phyloP scores from a whole-genome alignment of 2,113 vertebrate species.

The Balaeniceps rex region DNA sequence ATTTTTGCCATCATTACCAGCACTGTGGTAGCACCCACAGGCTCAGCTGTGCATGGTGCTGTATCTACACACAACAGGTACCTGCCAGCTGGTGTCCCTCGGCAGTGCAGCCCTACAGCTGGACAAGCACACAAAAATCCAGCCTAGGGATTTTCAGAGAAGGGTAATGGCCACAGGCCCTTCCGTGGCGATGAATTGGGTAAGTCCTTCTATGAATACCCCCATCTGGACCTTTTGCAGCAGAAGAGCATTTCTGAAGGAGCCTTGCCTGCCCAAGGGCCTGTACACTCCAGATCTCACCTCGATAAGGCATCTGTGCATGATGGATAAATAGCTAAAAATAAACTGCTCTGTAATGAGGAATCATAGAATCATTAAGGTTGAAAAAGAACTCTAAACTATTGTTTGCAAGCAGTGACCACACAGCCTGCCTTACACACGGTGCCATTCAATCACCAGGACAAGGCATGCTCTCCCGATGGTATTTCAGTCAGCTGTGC shows the following conservation, averaged over 20 bases:
- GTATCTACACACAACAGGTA: background rate
- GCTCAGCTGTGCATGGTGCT: background rate
- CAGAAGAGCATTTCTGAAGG: background rate
- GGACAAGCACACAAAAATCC: background rate
- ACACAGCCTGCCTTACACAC: background rate
- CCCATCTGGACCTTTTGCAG: background rate
- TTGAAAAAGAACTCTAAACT: too few relatives aligned
- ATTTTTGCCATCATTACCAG: background rate
- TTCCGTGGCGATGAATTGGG: rapidly evolving
- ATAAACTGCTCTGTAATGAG: rapidly evolving
- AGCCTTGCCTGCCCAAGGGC: background rate
- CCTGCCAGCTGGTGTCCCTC: rapidly evolving
- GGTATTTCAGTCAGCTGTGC: background rate
- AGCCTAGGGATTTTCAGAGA: background rate
- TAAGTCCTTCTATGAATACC: background rate
- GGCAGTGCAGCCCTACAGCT: rapidly evolving
- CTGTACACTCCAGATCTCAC: background rate
- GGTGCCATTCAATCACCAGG: background rate
- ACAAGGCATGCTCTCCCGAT: rapidly evolving
- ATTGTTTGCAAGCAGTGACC: background rate
- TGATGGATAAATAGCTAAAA: background rate
- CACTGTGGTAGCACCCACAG: background rate
- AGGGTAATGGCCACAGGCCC: background rate
- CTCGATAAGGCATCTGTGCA: background rate
- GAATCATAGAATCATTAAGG: too few relatives aligned